Conservation (phyloP, 2,797 vertebrate species). For the Remorina albescens region DNA sequence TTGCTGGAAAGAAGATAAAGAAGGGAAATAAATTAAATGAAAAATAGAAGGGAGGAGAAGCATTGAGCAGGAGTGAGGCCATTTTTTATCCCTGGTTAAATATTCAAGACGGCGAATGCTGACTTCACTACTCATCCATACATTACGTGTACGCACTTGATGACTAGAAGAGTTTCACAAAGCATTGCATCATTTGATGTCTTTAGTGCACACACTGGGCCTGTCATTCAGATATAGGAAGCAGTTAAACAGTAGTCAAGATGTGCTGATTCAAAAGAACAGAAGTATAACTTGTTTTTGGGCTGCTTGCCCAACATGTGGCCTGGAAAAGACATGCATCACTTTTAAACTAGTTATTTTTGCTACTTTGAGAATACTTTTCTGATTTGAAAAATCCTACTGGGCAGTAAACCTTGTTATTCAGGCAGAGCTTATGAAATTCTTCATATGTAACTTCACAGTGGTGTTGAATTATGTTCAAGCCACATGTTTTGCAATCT, state of each 20-base stretch:
- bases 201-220: neutral
- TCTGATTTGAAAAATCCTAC: neutral
- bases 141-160: conserved; percentile 16
- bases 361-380: neutral
- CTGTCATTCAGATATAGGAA: neutral
- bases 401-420: neutral
- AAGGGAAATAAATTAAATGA: neutral
- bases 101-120: conserved; percentile 20
- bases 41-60: neutral
- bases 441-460: conserved; percentile 1
- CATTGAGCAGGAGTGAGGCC: neutral
- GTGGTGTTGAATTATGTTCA: conserved; percentile 6
- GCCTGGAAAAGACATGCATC: neutral
- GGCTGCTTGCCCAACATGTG: neutral
- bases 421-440: conserved; percentile 1
- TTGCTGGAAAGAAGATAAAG: conserved; percentile 1
- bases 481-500: conserved; percentile 10
- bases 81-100: conserved; percentile 25
- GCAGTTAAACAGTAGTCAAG: too few relatives aligned
- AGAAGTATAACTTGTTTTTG: neutral
- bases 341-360: neutral
- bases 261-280: too few relatives aligned
- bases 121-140: conserved; percentile 27
- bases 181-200: conserved; percentile 8
- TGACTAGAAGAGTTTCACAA: neutral